Evolutionary conservation across 2,797 vertebrate genomes (phyloP), one percentile per base, ranked within the genome.

Genomic region (Lacerta bilineata): DNA sequence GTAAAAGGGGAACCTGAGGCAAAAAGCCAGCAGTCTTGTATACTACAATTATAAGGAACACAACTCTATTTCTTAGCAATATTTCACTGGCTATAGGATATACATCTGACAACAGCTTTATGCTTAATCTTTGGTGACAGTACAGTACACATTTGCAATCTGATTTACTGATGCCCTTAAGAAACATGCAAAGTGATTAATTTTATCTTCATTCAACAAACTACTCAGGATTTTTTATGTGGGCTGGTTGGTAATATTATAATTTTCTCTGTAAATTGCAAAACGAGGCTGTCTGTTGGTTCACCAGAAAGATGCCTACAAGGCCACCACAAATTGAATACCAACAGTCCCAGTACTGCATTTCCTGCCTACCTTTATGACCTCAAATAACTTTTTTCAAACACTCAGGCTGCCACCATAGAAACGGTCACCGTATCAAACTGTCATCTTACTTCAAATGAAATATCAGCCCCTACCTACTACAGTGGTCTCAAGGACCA

Each of bases 171-270:
- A 29, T 86, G 27, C 43, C 78, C 74, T 90, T 88, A 72, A 80
- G 87, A 92, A 76, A 23, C 61, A 55, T 55, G 25, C 13, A 13
- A 55, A 55, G 50, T 15, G 50, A 55, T 55, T 55, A 55, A 83
- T 87, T 79, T 75, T 81, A 66, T 43, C 41, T 10, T 76, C 66
- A 83, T 75, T 87, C 86, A 88, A n/a, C 72, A 76, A 76, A 83
- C n/a, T 29, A 68, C 59, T 83, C 74, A 1, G 2, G 3, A 13
- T 55, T 83, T 83, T 88, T 46, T 20, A 64, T 89, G 82, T 2
- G 39, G 36, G 5, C 55, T 81, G 8, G 64, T 85, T 77, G 80
- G 55, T 39, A 76, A 5, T 76, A 50, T 83, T 55, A 77, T 41
- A 68, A 39, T 88, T 83, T 66, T 83, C 29, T 36, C 71, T 66